Base-by-base conservation (phyloP, 2,888 invertebrate genomes). In the Polymixis flavicincta region DNA sequence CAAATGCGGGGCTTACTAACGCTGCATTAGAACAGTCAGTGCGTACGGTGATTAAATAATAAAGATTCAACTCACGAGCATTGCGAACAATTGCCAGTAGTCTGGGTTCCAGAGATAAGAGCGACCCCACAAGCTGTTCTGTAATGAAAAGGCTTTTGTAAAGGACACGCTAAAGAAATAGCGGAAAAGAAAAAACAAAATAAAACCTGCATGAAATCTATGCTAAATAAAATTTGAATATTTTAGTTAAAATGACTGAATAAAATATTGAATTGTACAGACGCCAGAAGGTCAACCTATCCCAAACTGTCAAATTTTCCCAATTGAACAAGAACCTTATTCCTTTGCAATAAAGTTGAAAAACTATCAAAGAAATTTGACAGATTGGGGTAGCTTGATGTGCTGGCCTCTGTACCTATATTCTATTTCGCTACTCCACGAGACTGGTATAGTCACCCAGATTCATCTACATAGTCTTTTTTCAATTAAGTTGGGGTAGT, bases 31-130 rank as follows among this genome's bases (percentile, higher is more conserved):
- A 60, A 37, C 8, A 14, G 14, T 22, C 4, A 1, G 22, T 22
- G 11, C 11, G 32, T 32, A 32, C 0, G 13, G n/a, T n/a, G n/a
- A 0, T 8, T 19, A 32, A 59, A 2, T 59, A 13, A 25, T 19
- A 19, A 45, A 64, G 2, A 42, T 64, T 64, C 13, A 22, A 73
- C 74, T 72, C 8, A 72, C 72, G 25, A 13, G 25, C 72, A 74
- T 74, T 65, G 65, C 13, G 22, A 25, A 25, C 4, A 52, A 37
- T 48, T 22, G 13, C 9, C 42, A n/a, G 37, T 7, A 28, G 11
- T 22, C 6, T 66, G 7, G 3, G 6, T 22, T 54, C 6, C 25
- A 42, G 8, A 50, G 52, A 22, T n/a, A n/a, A 50, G 17, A 8
- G 9, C 25, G n/a, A 50, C 19, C 17, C 5, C 19, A 11, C n/a